Conservation (phyloP, 2,113 vertebrate species). For the Astur gentilis region DNA sequence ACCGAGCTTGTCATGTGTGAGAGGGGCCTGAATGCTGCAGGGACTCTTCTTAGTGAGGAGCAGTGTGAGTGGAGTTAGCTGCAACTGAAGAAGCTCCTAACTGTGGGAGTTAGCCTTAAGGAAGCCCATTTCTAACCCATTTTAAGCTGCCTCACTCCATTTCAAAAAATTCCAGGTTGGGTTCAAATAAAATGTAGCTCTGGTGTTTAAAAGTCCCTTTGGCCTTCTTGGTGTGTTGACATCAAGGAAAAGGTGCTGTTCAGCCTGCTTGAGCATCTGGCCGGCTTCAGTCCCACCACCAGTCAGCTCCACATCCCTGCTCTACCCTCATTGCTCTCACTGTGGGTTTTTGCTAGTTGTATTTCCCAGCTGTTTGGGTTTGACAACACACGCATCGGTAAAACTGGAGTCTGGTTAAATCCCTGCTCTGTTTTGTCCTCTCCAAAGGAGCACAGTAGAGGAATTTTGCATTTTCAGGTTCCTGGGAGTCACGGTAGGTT, state of each 20-base stretch:
- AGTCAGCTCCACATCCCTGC: not conserved
- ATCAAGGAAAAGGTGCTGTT: not conserved
- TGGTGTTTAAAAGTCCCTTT: not conserved
- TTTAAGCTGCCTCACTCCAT: not conserved
- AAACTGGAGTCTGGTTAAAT: not conserved
- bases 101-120: not conserved
- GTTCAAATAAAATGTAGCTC: not conserved
- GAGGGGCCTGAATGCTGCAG: not conserved
- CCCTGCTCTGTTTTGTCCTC: not conserved
- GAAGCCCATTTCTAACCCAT: not conserved
- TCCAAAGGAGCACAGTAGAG: not conserved
- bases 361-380: not conserved
- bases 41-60: not conserved
- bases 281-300: not conserved
- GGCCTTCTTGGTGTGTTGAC: not conserved
- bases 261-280: not conserved
- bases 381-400: not conserved
- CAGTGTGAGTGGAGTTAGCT: accelerated
- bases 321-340: not conserved
- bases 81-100: not conserved
- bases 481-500: not conserved
- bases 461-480: not conserved
- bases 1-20: not conserved
- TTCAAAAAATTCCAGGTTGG: not conserved
- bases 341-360: not conserved